Percentiles rank a stretch among this genome's conserved stretches.
These are phyloP conservation scores for Dendrophyllia cribrosa DNA, from an alignment of 64 coral and sea anemone genomes.

Conservation along the genomic window DNA sequence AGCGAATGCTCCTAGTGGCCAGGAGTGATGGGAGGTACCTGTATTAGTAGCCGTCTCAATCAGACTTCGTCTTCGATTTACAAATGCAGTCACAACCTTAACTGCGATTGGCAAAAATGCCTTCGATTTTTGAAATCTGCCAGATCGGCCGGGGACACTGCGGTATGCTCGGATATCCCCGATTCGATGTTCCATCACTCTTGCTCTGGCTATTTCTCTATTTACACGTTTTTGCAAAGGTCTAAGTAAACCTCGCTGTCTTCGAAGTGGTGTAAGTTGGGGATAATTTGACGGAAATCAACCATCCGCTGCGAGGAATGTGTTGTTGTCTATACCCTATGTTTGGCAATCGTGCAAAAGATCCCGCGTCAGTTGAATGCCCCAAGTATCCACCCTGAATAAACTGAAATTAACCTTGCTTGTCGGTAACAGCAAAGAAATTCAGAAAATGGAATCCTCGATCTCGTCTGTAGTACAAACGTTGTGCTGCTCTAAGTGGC, in stretches of 20 bases:
- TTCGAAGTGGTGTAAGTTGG: no score
- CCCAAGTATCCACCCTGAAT: no score
- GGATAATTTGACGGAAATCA: constrained; percentile 13
- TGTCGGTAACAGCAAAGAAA: background rate
- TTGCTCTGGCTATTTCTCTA: background rate
- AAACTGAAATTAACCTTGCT: no score
- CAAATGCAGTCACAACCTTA: background rate
- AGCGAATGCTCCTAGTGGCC: no score
- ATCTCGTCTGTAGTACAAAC: constrained; percentile 34
- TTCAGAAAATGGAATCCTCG: constrained; percentile 56
- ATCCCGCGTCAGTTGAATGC: no score
- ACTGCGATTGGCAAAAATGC: constrained; percentile 18
- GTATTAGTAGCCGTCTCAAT: no score
- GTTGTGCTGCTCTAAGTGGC: background rate
- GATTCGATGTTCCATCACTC: constrained; percentile 29
- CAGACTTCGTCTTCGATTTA: background rate
- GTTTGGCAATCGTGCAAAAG: no score
- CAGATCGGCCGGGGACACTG: constrained; percentile 14
- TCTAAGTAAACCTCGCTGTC: no score
- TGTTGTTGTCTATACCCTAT: background rate
- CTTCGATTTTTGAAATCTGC: constrained; percentile 32
- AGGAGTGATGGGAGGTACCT: no score
- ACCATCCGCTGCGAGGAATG: constrained; percentile 11
- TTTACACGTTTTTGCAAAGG: no score
- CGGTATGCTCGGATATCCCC: background rate